A percentile compares a stretch with the other conserved stretches of the same genome.
These are phyloP conservation scores for Ophioninae sp. DNA, from an alignment of 2,888 invertebrate species.

Conservation along the genomic window DNA sequence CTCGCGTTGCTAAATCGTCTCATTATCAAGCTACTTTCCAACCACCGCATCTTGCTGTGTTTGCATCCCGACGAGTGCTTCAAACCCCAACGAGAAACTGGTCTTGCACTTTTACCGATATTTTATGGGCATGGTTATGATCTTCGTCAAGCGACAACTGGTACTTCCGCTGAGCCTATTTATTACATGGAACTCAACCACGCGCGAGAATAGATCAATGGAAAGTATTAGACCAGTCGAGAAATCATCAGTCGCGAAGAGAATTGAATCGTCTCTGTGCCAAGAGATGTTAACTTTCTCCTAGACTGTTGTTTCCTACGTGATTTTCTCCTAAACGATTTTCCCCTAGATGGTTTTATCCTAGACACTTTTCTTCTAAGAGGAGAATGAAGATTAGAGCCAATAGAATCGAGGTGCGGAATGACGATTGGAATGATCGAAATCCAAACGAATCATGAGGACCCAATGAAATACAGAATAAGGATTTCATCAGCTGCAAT, in stretches of 20 bases:
- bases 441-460: no score
- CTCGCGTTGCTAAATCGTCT: conserved; percentile 79
- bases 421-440: no score
- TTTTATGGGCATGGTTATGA: not conserved
- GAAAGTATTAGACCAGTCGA: not conserved
- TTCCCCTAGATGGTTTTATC: not conserved
- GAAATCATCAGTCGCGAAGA: not conserved
- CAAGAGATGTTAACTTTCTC: no score
- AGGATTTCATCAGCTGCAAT: no score
- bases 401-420: no score
- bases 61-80: conserved; percentile 73
- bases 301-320: no score
- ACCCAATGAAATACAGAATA: no score
- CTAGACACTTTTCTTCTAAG: not conserved
- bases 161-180: conserved; percentile 2
- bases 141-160: not conserved
- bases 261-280: not conserved
- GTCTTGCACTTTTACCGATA: conserved; percentile 71
- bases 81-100: conserved; percentile 64
- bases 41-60: conserved; percentile 44
- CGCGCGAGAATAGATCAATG: not conserved
- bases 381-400: no score
- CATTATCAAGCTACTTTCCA: conserved; percentile 72
- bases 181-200: not conserved
- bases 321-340: no score